Conservation (phyloP, 2,113 vertebrate genomes). For the Accipiter virgatus region DNA sequence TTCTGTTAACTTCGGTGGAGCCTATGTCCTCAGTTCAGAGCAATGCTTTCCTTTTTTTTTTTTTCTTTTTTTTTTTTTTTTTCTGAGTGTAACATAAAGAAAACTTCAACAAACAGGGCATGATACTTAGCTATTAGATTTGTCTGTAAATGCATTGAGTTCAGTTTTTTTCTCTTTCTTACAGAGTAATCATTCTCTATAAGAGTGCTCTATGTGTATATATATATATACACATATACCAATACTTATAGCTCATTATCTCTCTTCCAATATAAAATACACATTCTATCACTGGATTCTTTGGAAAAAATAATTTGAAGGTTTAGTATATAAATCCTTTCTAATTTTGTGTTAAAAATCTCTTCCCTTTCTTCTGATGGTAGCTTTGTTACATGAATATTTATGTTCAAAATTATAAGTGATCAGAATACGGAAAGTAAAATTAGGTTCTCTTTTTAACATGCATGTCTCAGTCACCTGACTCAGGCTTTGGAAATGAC, state of each 20-base stretch:
- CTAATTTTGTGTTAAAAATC: not conserved
- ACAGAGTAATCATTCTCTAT: not conserved
- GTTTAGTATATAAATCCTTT: not conserved
- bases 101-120: not conserved
- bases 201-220: not conserved
- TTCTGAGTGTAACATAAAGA: not conserved
- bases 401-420: not conserved
- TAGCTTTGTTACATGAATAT: not conserved
- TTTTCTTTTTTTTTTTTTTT: not conserved
- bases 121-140: not conserved
- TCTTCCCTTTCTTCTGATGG: not conserved
- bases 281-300: not conserved
- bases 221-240: not conserved
- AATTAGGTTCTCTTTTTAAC: not conserved
- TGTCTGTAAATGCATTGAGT: not conserved
- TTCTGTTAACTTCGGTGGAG: not conserved
- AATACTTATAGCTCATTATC: not conserved
- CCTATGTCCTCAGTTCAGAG: not conserved
- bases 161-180: not conserved
- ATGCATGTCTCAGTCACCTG: not conserved
- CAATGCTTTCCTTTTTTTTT: not conserved
- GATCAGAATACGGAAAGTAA: not conserved
- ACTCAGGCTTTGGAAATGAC: not conserved
- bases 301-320: not conserved
- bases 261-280: not conserved